phyloP scores from a whole-genome alignment of 2,113 vertebrate species.

The Microcebus ravelobensis region DNA sequence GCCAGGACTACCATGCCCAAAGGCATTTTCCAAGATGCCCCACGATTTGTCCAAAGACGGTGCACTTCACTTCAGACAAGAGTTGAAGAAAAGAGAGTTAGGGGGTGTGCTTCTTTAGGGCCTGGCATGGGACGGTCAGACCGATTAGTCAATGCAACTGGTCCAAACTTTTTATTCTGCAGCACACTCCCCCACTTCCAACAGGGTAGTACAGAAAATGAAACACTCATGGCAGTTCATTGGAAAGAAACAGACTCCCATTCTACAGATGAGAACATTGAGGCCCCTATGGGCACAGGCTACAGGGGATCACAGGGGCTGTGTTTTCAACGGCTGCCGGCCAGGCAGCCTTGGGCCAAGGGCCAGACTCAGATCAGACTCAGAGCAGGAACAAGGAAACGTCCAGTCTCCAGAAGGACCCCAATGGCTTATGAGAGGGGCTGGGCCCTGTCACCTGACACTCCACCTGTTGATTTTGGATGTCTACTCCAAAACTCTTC shows the following conservation, averaged over 20 bases:
- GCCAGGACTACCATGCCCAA: too few relatives aligned
- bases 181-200: not conserved
- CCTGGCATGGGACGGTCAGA: not conserved
- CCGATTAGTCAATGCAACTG: not conserved
- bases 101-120: not conserved
- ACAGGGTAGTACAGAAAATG: not conserved
- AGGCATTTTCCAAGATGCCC: not conserved
- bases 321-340: not conserved
- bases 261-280: not conserved
- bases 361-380: slow-evolving; percentile 55
- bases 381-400: slow-evolving; percentile 79
- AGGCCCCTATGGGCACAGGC: not conserved
- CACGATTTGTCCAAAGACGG: not conserved
- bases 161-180: not conserved
- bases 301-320: not conserved
- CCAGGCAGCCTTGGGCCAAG: not conserved
- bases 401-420: not conserved
- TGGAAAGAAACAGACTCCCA: not conserved
- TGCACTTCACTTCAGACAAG: not conserved
- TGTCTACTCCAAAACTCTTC: slow-evolving; percentile 48
- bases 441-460: slow-evolving; percentile 52
- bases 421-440: slow-evolving; percentile 35
- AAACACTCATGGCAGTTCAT: not conserved
- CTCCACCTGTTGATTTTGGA: slow-evolving; percentile 72
- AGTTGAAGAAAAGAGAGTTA: not conserved